Conservation (phyloP, 2,797 vertebrate genomes). For the Galaxias olidus region DNA sequence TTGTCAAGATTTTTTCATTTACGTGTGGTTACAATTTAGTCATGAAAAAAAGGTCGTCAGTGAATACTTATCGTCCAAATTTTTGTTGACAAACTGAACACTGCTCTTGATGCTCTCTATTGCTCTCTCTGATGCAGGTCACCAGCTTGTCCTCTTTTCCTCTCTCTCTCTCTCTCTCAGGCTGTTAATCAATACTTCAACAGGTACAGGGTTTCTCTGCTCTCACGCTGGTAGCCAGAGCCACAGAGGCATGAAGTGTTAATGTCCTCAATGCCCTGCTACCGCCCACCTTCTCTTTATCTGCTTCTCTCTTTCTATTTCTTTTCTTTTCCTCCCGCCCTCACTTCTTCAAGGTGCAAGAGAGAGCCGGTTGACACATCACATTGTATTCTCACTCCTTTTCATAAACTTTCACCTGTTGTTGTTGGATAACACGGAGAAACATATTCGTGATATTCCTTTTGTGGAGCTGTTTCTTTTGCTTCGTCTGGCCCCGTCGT, state of each 20-base stretch:
- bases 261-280: constrained; percentile 20
- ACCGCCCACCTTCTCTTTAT: not conserved
- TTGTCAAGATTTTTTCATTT: too few relatives aligned
- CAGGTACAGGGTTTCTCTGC: constrained; percentile 36
- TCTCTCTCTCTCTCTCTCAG: constrained; percentile 41
- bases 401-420: constrained; percentile 9
- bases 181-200: constrained; percentile 63
- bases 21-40: too few relatives aligned
- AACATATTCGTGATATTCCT: not conserved
- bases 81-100: too few relatives aligned
- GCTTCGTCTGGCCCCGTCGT: too few relatives aligned
- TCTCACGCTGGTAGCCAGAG: constrained; percentile 31
- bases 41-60: too few relatives aligned
- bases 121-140: too few relatives aligned
- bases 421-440: not conserved
- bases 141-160: too few relatives aligned
- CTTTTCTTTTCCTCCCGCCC: too few relatives aligned
- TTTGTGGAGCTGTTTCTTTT: too few relatives aligned
- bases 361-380: not conserved
- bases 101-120: too few relatives aligned
- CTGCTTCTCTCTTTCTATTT: not conserved
- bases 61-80: too few relatives aligned
- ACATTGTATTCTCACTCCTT: constrained; percentile 2
- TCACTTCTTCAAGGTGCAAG: not conserved
- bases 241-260: constrained; percentile 57